Base-by-base conservation (phyloP, 1,140 invertebrate genomes). In the Drosophila sechellia region DNA sequence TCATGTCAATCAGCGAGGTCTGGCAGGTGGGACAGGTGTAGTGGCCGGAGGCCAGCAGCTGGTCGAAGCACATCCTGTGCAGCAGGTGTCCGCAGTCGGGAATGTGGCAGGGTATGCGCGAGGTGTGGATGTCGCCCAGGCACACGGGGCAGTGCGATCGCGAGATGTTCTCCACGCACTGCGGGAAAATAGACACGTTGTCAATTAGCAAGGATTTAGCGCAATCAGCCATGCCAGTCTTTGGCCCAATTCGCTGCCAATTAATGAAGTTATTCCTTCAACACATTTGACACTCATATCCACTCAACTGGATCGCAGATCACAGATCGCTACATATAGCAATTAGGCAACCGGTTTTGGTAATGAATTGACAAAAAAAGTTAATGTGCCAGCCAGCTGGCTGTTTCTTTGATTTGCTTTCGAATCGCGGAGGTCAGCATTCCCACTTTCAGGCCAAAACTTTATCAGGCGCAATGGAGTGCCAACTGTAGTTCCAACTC, bases 121-220 rank as follows among this genome's bases (percentile, higher is more conserved):
- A 97, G 15, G 97, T 97, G 92, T 98, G 97, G 79, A 98, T 97
- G 92, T 97, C 96, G 80, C 97, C 96, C 55, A 97, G 90, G 78
- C 97, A 98, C 34, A 98, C 96, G 2, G 97, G 96, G 92, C 97
- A 98, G 93, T 97, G 96, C 1, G 95, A 95, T 11, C 95, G 94
- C 1, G 96, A 97, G 6, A 97, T 96, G 79, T 97, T 97, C 92
- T 97, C 97, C 12, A 97, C 95, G 90, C 97, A 97, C 96, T 97
- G 92, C 1, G 92, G 50, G 1, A 5, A 27, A 65, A 20, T 22
- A 11, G 42, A 45, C 6, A 34, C 12, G 31, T n/a, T 20, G 20
- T 8, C 43, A 27, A 35, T 42, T 46, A 45, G 10, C 10, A 8
- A n/a, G 4, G 27, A 1, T 37, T 50, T 37, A 11, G 8, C 15